Evolutionary conservation across 2,888 invertebrate genomes (phyloP), one percentile per base, ranked within the genome.

Genomic region (Sminthurinus aureus): DNA sequence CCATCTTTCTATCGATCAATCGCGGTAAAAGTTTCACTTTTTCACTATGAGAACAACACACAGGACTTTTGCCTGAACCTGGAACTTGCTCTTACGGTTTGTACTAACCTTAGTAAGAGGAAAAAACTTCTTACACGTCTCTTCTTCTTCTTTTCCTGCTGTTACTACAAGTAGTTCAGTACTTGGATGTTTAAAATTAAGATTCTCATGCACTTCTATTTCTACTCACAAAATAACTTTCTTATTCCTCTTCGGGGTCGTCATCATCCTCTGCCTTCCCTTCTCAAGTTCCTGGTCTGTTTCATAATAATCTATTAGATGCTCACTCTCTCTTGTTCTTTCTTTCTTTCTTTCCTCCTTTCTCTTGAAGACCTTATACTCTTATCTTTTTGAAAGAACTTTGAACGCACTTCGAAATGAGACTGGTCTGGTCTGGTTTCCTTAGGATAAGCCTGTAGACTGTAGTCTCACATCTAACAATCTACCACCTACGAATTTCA

Each of bases 1-100:
- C 73, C 18, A 15, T 74, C 66, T 24, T 67, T 83, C 75, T 80
- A 83, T 79, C 83, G 79, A 83, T 82, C 82, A 77, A 77, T 82
- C 38, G 58, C 58, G 50, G n/a, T 77, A 76, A 38, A 52, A 77
- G 58, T 77, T 77, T 77, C 18, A 77, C 51, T 75, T 75, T 75
- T 74, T 74, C 51, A 22, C 77, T 58, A 50, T 38, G 77, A 1
- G 71, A 71, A 24, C 18, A 71, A 24, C 24, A 18, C 8, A 15
- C 18, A 22, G 24, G 18, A 22, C 71, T 71, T 73, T 73, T 73
- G 69, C 69, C 69, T 22, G 69, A 12, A 20, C 69, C 24, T 22
- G 0, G 69, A 20, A 69, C 69, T 20, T 24, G 38, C 24, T 15
- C 73, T 24, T 24, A 73, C 26, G 73, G 73, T 73, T 24, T 38